phyloP scores from a whole-genome alignment of 2,797 vertebrate genomes.

The Remorina albescens region DNA sequence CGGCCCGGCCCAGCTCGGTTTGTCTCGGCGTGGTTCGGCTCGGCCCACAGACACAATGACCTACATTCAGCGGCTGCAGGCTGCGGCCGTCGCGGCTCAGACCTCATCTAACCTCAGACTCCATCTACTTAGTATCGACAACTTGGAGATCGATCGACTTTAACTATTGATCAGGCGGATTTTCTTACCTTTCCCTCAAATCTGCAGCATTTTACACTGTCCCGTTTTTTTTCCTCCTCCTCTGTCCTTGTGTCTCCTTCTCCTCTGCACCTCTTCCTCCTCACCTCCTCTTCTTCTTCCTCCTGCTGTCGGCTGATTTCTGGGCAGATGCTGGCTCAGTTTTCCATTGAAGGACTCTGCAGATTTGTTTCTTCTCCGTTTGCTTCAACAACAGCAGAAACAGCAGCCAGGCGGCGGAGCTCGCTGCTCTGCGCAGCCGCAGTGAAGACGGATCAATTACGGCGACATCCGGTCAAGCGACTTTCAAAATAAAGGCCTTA shows the following conservation, averaged over 20 bases:
- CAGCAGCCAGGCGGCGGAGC: conserved; percentile 49
- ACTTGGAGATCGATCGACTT: conserved; percentile 21
- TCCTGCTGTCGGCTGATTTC: conserved; percentile 6
- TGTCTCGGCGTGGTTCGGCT: conserved; percentile 52
- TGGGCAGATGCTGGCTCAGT: background rate
- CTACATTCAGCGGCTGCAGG: conserved; percentile 65
- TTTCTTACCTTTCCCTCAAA: conserved; percentile 72
- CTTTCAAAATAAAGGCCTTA: conserved; percentile 55
- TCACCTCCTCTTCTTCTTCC: conserved; percentile 7
- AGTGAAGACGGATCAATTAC: conserved; percentile 6
- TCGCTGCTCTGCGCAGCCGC: conserved; percentile 61
- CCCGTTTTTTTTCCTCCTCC: conserved; percentile 37
- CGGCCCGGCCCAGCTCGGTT: conserved; percentile 47
- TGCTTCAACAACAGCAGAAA: conserved; percentile 38
- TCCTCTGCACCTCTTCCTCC: conserved; percentile 8
- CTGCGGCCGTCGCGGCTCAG: conserved; percentile 37
- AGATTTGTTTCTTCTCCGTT: conserved; percentile 11
- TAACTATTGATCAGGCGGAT: conserved; percentile 35
- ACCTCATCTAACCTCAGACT: conserved; percentile 19
- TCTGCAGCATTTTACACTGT: conserved; percentile 64
- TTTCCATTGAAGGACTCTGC: background rate
- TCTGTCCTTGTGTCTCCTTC: conserved; percentile 15
- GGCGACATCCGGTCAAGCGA: conserved; percentile 21
- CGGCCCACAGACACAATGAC: conserved; percentile 79
- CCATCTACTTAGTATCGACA: conserved; percentile 30